Conservation (phyloP, 2,113 vertebrate species). For the Emydocephalus ijimae region DNA sequence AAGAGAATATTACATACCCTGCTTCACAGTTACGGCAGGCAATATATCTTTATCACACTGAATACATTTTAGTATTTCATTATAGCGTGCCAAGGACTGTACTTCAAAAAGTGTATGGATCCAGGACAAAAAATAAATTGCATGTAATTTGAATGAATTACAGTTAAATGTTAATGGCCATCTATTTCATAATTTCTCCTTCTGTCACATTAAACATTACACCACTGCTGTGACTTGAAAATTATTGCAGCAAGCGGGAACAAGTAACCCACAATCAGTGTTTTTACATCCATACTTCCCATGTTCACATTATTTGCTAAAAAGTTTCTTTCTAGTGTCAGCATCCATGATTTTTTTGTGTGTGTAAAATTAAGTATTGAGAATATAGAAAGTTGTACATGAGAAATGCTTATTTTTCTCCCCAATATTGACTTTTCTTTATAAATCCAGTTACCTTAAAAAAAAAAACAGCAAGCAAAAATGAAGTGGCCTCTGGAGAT, state of each 20-base stretch:
- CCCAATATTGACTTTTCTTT: not conserved
- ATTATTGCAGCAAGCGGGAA: not conserved
- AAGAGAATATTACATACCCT: not conserved
- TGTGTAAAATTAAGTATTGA: not conserved
- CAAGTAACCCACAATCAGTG: not conserved
- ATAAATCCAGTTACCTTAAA: not conserved
- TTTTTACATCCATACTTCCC: not conserved
- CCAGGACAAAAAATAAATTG: not conserved
- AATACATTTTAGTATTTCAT: not conserved
- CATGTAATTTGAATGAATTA: not conserved
- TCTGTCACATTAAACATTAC: not conserved
- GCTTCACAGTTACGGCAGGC: not conserved
- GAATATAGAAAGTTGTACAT: not conserved
- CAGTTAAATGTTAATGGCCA: not conserved
- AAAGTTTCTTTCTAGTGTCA: not conserved
- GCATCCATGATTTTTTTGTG: not conserved
- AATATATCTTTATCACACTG: not conserved
- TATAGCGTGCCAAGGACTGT: not conserved
- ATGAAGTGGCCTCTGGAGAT: not conserved
- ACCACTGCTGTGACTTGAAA: not conserved
- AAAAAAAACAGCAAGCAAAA: not conserved
- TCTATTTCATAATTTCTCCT: not conserved
- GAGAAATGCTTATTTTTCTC: not conserved
- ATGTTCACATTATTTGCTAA: not conserved
- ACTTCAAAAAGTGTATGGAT: not conserved